Evolutionary conservation across 2,113 vertebrate genomes (phyloP).

Genomic region (Riparia riparia): DNA sequence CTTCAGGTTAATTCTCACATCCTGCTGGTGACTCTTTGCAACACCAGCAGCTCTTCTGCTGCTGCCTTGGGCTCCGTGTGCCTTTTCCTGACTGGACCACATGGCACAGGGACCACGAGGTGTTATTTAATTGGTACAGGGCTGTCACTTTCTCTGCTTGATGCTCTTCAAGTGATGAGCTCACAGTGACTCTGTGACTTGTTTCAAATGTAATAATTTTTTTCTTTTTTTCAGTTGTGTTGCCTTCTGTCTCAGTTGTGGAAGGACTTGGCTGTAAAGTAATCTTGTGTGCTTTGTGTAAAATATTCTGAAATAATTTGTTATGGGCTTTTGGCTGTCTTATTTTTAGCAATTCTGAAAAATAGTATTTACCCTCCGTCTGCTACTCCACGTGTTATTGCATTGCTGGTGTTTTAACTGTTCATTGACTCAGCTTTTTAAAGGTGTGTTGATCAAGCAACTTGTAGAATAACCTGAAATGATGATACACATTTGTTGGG

Average conservation of each 20-base stretch:
- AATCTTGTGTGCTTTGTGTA: neutral
- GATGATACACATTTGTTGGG: neutral
- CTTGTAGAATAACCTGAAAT: neutral
- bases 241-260: neutral
- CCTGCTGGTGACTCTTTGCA: neutral
- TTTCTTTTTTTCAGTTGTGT: neutral
- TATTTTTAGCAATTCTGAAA: neutral
- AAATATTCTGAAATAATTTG: neutral
- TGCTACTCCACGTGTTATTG: rapidly evolving
- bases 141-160: neutral
- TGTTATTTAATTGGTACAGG: rapidly evolving
- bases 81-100: neutral
- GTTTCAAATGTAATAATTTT: neutral
- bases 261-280: neutral
- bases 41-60: neutral
- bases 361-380: neutral
- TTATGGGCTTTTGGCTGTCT: neutral
- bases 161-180: neutral
- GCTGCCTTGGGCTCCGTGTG: rapidly evolving
- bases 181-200: neutral
- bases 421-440: neutral
- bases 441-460: neutral
- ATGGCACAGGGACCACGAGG: neutral
- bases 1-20: neutral
- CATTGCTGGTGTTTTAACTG: neutral